Base-by-base conservation (phyloP, 2,797 vertebrate species). In the Somateria mollissima region DNA sequence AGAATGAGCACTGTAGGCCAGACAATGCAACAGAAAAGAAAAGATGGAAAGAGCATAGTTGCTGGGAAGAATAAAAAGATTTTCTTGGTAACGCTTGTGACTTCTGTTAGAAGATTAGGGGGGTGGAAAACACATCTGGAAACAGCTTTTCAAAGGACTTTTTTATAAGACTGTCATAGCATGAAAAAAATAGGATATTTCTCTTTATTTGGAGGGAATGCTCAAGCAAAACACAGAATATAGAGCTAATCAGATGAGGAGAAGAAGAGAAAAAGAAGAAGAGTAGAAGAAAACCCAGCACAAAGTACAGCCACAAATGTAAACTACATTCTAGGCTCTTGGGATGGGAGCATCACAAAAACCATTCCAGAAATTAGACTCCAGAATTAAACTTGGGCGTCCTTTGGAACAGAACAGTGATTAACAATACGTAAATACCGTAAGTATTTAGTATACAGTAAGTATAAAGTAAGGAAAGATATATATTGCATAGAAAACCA, bases 51-150 rank as follows among this genome's bases (percentile, higher is more conserved):
- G 70, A 92, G 62, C 90, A 89, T 8, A 89, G 45, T 43, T 90
- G 28, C 30, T 60, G n/a, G 11, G 49, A 83, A 87, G 90, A 94
- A 94, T 79, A 95, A 82, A 84, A 94, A 79, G 71, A n/a, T 87
- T 86, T 82, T 78, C 32, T 81, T 73, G 14, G 30, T 76, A 96
- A 89, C 54, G 56, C 58, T 43, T 86, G 41, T 76, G 47, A 86
- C 47, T 92, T 84, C 49, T 73, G 34, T 66, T 87, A 76, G 77
- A 92, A 91, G 66, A 92, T 2, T 73, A 3, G 30, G 24, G 2
- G 8, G 1, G 6, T 2, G n/a, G 34, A 30, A 69, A 14, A n/a
- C 60, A 56, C 17, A 71, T 28, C 13, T 53, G 64, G 67, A 84
- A 77, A 87, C 12, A 28, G 27, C 24, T 92, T 93, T 90, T 86